These are phyloP conservation scores for Hydriomena furcata DNA, from an alignment of 2,888 invertebrate genomes.

Conservation along the genomic window DNA sequence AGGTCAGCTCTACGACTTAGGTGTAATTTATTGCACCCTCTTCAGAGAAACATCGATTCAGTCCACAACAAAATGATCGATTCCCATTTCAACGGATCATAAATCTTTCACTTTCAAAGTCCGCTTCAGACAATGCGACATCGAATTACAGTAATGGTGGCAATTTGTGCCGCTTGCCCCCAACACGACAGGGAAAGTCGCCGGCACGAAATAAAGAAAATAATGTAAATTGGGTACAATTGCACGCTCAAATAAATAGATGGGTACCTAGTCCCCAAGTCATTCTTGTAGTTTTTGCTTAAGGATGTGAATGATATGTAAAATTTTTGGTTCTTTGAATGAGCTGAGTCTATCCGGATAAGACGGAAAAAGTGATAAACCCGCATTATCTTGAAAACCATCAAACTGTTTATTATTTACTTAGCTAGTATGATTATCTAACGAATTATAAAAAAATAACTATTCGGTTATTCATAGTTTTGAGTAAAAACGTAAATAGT, in stretches of 20 bases:
- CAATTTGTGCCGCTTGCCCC: conserved; percentile 37
- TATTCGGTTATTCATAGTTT: too few relatives aligned
- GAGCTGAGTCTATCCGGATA: too few relatives aligned
- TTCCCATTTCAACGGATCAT: conserved; percentile 30
- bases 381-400: too few relatives aligned
- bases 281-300: too few relatives aligned
- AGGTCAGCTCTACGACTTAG: too few relatives aligned
- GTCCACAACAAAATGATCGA: conserved; percentile 22
- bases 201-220: conserved; percentile 38
- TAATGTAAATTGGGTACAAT: conserved; percentile 38
- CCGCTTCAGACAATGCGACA: conserved; percentile 37
- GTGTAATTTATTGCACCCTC: not conserved
- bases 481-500: too few relatives aligned
- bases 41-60: conserved; percentile 12
- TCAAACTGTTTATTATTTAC: too few relatives aligned
- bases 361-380: too few relatives aligned
- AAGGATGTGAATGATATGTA: too few relatives aligned
- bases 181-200: conserved; percentile 38
- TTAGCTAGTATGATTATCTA: too few relatives aligned
- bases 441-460: too few relatives aligned
- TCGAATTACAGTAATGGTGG: conserved; percentile 38
- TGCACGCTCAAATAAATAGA: conserved; percentile 32
- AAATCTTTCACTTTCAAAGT: conserved; percentile 39
- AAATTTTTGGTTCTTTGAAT: too few relatives aligned
- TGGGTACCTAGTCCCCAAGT: not conserved